Percentiles rank a stretch among this genome's conserved stretches.
Evolutionary conservation across 2,797 vertebrate species (phyloP).

Genomic region (Amazonetta brasiliensis): DNA sequence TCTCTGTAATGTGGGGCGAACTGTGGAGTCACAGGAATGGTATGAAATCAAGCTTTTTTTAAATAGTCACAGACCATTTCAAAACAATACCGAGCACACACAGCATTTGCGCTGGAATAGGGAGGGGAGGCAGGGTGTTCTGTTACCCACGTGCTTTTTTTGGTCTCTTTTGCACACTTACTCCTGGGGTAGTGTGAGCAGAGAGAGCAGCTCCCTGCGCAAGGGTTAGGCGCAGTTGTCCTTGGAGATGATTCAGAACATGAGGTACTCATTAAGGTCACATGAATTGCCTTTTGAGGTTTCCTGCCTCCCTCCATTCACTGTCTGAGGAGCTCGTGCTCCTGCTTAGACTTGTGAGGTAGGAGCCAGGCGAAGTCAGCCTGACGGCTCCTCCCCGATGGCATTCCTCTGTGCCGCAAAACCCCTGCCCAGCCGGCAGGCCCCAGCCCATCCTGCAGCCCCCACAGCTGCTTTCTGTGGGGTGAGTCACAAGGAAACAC

Average conservation of each 20-base stretch:
- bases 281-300: not conserved
- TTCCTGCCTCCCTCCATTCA: not conserved
- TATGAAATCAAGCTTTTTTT: not conserved
- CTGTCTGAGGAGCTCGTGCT: not conserved
- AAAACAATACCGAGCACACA: not conserved
- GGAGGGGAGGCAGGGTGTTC: not conserved
- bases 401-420: not conserved
- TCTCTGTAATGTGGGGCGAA: not conserved
- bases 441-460: not conserved
- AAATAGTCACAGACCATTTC: not conserved
- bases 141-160: accelerated
- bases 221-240: not conserved
- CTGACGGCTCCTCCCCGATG: not conserved
- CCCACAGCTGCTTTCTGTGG: not conserved
- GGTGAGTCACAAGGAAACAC: not conserved
- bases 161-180: not conserved
- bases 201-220: not conserved
- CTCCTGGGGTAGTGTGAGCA: not conserved
- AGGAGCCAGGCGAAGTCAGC: not conserved
- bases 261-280: not conserved
- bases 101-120: not conserved
- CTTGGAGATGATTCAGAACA: not conserved
- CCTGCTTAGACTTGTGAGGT: not conserved
- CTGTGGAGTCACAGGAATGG: not conserved
- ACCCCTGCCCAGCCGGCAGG: not conserved